phyloP scores from a whole-genome alignment of 2,113 vertebrate species.

The Plecotus auritus region DNA sequence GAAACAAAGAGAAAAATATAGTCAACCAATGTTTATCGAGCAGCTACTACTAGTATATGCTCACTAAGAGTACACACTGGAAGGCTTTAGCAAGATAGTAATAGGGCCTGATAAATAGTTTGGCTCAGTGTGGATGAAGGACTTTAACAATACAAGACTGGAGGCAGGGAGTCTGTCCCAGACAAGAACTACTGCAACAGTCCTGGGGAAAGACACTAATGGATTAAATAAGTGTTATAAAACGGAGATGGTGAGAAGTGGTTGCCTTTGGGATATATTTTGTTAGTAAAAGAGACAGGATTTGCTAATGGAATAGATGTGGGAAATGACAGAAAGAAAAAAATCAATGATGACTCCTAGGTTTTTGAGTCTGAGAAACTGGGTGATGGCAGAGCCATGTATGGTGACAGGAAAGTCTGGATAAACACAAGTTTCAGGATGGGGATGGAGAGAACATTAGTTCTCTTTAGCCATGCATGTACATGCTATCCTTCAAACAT shows the following conservation, averaged over 20 bases:
- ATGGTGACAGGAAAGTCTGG: neutral
- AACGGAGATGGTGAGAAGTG: neutral
- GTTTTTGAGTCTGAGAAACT: neutral
- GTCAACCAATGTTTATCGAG: neutral
- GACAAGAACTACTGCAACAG: accelerated
- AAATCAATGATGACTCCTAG: neutral
- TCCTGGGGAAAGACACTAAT: neutral
- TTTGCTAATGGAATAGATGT: neutral
- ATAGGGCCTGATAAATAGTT: neutral
- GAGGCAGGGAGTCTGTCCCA: neutral
- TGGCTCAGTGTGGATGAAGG: neutral
- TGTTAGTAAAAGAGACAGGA: neutral
- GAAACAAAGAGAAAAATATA: slow-evolving; percentile 2
- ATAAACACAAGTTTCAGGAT: neutral
- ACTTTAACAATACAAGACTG: accelerated
- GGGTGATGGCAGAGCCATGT: neutral
- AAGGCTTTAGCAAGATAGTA: neutral
- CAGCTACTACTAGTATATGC: neutral
- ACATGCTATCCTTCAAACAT: neutral
- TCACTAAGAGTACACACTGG: neutral
- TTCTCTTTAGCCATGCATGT: neutral
- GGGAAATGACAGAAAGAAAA: neutral
- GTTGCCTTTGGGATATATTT: neutral
- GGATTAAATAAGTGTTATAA: neutral
- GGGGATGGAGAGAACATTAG: neutral